phyloP scores from a whole-genome alignment of 1,140 invertebrate genomes.

The Drosophila arawakana region DNA sequence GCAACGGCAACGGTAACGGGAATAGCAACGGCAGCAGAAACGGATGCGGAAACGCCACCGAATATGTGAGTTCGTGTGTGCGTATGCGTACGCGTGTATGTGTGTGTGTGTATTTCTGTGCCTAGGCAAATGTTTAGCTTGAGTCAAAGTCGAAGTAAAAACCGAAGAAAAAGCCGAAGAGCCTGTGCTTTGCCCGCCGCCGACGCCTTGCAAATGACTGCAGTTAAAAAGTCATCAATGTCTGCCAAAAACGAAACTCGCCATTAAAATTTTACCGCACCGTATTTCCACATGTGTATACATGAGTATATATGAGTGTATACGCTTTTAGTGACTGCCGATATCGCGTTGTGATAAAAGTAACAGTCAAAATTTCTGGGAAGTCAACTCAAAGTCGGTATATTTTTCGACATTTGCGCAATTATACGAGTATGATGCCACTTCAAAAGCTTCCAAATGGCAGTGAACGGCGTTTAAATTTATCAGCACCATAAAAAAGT shows the following conservation, averaged over 20 bases:
- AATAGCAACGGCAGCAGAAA: constrained; percentile 59
- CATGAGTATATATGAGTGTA: neutral
- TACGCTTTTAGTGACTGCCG: neutral
- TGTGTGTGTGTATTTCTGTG: constrained; percentile 34
- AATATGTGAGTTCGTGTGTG: constrained; percentile 40
- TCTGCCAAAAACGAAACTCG: constrained; percentile 73
- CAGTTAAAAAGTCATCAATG: constrained; percentile 83
- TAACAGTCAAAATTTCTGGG: constrained; percentile 20
- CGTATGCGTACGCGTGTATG: neutral
- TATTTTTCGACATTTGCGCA: constrained; percentile 12
- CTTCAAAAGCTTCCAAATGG: constrained; percentile 16
- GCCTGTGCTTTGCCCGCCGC: constrained; percentile 28
- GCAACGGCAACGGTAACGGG: constrained; percentile 27
- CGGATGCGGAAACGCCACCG: constrained; percentile 72
- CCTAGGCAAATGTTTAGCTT: constrained; percentile 31
- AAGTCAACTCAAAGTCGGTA: constrained; percentile 30
- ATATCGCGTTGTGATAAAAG: constrained; percentile 48
- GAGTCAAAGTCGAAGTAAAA: neutral
- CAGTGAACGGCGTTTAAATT: constrained; percentile 44
- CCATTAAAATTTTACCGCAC: constrained; percentile 73
- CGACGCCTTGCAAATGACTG: constrained; percentile 72
- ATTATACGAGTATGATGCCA: constrained; percentile 1
- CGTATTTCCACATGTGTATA: neutral
- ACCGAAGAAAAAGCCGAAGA: neutral
- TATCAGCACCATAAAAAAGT: constrained; percentile 52